Conservation (phyloP, 2,797 vertebrate species). For the Tokudaia tokunoshimensis region DNA sequence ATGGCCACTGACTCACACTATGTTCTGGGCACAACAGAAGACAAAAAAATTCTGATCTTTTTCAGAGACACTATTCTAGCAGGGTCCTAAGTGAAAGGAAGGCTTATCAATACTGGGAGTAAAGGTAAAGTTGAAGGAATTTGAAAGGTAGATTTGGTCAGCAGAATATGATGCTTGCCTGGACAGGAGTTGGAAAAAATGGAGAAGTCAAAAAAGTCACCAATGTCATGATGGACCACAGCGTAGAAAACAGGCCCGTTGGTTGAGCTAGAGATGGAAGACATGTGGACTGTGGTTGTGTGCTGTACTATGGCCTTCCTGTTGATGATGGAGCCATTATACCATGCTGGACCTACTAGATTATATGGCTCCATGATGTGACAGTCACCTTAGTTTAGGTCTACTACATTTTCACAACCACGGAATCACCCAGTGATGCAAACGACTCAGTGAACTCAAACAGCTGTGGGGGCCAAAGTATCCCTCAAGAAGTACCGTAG, state of each 20-base stretch:
- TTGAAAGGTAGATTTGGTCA: background rate
- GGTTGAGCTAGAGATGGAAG: background rate
- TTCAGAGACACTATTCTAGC: background rate
- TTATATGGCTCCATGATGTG: too few relatives aligned
- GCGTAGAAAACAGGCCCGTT: background rate
- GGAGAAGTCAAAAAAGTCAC: background rate
- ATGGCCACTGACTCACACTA: background rate
- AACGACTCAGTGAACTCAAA: background rate
- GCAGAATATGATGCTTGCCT: background rate
- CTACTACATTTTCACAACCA: background rate
- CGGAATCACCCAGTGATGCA: background rate
- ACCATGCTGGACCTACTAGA: background rate
- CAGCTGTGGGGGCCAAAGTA: too few relatives aligned
- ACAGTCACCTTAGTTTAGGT: background rate
- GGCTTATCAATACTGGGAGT: background rate
- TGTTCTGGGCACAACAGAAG: background rate
- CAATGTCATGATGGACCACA: background rate
- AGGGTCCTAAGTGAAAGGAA: background rate
- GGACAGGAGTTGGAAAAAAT: background rate
- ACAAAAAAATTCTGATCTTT: background rate
- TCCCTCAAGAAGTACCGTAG: too few relatives aligned
- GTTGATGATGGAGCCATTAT: background rate
- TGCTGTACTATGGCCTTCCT: too few relatives aligned
- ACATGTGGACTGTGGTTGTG: background rate
- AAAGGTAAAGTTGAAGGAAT: background rate